These are phyloP conservation scores for Drosophila quadrilineata DNA, from an alignment of 1,140 invertebrate species.

Conservation along the genomic window DNA sequence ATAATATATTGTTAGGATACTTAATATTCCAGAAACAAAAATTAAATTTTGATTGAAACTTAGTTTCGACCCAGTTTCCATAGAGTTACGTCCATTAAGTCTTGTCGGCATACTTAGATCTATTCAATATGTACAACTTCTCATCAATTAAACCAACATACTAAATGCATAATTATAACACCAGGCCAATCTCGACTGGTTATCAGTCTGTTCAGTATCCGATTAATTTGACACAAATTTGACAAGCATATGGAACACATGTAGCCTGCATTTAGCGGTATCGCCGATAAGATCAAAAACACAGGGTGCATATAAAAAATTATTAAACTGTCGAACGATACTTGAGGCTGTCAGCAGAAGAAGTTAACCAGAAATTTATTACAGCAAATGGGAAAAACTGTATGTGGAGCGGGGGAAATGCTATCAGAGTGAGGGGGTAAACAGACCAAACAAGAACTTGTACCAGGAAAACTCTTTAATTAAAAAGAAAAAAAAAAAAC, in stretches of 20 bases:
- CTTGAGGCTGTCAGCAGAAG: constrained; percentile 38
- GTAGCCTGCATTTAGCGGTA: constrained; percentile 7
- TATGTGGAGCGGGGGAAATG: no score
- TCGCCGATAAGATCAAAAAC: constrained; percentile 41
- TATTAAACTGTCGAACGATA: constrained; percentile 60
- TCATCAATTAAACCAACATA: constrained; percentile 22
- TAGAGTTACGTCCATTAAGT: no score
- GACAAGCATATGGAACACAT: constrained; percentile 46
- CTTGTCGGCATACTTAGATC: constrained; percentile 15
- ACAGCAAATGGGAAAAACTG: constrained; percentile 7
- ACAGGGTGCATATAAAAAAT: constrained; percentile 39
- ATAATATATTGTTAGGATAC: no score
- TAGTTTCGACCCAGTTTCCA: background rate
- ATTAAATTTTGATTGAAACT: no score
- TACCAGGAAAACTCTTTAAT: no score
- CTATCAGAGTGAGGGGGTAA: constrained; percentile 3
- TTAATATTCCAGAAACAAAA: no score
- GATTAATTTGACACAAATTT: constrained; percentile 64
- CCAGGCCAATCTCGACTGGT: background rate
- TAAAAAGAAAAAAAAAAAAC: no score
- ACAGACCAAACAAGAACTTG: background rate
- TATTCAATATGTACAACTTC: constrained; percentile 10
- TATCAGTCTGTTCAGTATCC: background rate
- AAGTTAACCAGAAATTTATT: constrained; percentile 41
- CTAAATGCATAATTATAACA: constrained; percentile 22